Conservation (phyloP, 2,888 invertebrate species). For the Drosophila meridionalis region DNA sequence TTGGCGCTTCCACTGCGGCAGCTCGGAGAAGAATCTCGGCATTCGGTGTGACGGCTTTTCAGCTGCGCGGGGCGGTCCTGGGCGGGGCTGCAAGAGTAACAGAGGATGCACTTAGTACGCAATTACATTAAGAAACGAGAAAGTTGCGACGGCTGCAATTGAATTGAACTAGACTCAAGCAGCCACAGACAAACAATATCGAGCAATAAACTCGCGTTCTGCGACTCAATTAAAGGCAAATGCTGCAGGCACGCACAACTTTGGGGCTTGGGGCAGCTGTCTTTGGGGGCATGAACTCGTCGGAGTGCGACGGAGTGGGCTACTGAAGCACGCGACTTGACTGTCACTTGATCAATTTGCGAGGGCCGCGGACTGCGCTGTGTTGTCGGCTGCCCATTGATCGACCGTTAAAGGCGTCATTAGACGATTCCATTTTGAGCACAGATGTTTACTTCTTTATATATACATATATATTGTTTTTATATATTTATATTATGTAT, state of each 20-base stretch:
- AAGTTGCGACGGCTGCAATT: constrained; percentile 18
- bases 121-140: constrained; percentile 67
- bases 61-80: constrained; percentile 6
- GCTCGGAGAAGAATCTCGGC: constrained; percentile 79
- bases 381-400: constrained; percentile 15
- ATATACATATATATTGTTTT: not conserved
- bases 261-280: constrained; percentile 1
- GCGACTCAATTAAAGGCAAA: constrained; percentile 80
- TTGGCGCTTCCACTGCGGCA: constrained; percentile 64
- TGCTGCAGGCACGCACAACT: constrained; percentile 54
- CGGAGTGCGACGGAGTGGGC: not conserved
- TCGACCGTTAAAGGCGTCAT: constrained; percentile 32
- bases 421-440: constrained; percentile 9
- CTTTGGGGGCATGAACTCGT: not conserved
- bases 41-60: constrained; percentile 65
- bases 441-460: not conserved
- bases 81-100: constrained; percentile 15
- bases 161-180: constrained; percentile 57
- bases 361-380: not conserved
- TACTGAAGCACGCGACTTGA: constrained; percentile 68
- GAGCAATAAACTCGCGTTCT: constrained; percentile 66
- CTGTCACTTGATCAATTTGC: constrained; percentile 64
- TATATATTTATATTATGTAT: constrained; percentile 5
- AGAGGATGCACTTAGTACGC: constrained; percentile 44
- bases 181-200: constrained; percentile 33